Evolutionary conservation across 2,888 invertebrate genomes (phyloP).

Genomic region (Troides oblongomaculatus): DNA sequence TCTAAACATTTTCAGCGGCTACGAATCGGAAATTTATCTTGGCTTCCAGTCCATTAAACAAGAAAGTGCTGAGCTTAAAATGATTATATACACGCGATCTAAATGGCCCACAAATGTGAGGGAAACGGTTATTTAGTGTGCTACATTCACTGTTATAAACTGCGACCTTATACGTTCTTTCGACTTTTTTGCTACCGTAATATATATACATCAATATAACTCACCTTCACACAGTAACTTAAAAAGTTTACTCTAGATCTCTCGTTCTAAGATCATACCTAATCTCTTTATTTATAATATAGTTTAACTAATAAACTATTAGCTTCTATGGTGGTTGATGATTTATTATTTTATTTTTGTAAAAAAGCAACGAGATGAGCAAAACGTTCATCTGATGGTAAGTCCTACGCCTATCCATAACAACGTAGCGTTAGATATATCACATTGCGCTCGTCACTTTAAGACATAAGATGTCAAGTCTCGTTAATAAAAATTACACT

Average conservation of each 20-base stretch:
- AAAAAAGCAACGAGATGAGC: no score
- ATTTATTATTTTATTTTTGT: no score
- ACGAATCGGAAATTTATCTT: conserved; percentile 76
- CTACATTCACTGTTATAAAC: conserved; percentile 4
- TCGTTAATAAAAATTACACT: no score
- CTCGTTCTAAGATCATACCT: background rate
- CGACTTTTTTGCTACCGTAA: background rate
- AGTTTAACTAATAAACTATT: no score
- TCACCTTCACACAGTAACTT: background rate
- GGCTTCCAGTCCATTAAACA: conserved; percentile 74
- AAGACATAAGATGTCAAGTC: no score
- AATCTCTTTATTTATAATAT: no score
- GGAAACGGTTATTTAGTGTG: conserved; percentile 43
- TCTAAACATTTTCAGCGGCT: conserved; percentile 51
- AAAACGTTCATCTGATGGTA: no score
- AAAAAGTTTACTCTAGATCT: background rate
- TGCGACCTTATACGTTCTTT: background rate
- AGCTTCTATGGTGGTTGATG: no score
- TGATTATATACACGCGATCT: conserved; percentile 25
- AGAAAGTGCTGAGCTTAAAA: conserved; percentile 43
- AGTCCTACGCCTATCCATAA: no score
- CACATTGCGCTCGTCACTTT: no score
- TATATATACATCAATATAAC: background rate
- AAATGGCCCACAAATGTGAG: conserved; percentile 23
- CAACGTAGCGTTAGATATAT: no score